These are phyloP conservation scores for Sebastes itinus DNA, from an alignment of 2,797 vertebrate species.

Conservation along the genomic window DNA sequence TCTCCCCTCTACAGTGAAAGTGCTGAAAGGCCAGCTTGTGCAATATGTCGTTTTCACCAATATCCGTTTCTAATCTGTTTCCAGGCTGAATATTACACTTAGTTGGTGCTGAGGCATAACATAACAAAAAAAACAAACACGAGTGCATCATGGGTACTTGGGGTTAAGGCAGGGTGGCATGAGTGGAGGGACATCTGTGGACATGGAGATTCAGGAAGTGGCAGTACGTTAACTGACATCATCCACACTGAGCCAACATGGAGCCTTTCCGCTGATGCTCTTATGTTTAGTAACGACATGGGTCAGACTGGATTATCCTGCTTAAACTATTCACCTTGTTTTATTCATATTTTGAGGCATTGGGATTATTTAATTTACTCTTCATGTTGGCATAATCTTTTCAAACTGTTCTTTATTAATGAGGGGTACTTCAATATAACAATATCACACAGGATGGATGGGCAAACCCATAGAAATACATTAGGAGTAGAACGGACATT, in stretches of 20 bases:
- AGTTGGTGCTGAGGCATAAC: slow-evolving; percentile 2
- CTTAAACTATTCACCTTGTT: neutral
- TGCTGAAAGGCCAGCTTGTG: slow-evolving; percentile 32
- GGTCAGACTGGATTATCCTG: neutral
- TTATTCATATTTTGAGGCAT: no score
- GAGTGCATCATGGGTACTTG: slow-evolving; percentile 1
- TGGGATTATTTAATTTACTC: no score
- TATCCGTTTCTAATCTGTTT: slow-evolving; percentile 17
- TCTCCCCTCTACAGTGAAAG: slow-evolving; percentile 30
- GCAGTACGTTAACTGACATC: neutral
- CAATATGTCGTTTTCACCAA: slow-evolving; percentile 49
- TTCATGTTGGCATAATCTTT: no score
- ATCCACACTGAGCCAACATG: neutral
- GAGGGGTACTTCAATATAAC: no score
- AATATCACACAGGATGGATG: no score
- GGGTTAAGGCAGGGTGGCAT: no score
- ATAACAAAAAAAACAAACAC: neutral
- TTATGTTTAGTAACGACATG: neutral
- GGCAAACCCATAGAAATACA: no score
- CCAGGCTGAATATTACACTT: neutral
- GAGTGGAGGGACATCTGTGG: slow-evolving; percentile 21
- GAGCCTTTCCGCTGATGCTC: no score
- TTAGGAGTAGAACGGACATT: no score
- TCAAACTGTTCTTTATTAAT: no score
- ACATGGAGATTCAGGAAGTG: slow-evolving; percentile 9